Conservation (phyloP, 2,888 invertebrate species). For the Hipparchia sbordonii region DNA sequence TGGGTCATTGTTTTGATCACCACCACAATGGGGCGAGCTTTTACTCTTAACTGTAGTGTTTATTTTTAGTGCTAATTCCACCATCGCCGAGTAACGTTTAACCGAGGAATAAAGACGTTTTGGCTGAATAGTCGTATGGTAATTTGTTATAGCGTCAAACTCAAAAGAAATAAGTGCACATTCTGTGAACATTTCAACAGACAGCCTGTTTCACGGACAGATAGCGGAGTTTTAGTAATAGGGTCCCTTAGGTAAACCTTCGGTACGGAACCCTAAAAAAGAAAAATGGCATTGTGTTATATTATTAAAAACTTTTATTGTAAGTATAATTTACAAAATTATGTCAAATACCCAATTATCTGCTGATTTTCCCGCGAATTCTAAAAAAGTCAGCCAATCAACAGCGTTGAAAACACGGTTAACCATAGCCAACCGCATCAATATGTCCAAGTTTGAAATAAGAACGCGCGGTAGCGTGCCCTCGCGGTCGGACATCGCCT, state of each 20-base stretch:
- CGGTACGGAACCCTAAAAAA: too few species aligned
- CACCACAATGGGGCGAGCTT: slow-evolving; percentile 21
- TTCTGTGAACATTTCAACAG: too few species aligned
- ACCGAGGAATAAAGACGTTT: too few species aligned
- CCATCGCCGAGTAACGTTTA: neutral
- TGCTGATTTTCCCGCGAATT: neutral
- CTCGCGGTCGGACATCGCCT: slow-evolving; percentile 48
- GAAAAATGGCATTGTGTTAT: too few species aligned
- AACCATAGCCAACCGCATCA: slow-evolving; percentile 18
- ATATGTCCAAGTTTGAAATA: slow-evolving; percentile 44
- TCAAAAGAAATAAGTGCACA: too few species aligned
- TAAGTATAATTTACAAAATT: too few species aligned
- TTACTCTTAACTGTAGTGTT: slow-evolving; percentile 20
- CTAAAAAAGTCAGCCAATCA: slow-evolving; percentile 2
- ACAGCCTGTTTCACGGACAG: too few species aligned
- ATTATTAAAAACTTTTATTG: too few species aligned
- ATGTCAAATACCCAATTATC: neutral
- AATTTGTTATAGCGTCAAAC: too few species aligned
- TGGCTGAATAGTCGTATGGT: too few species aligned
- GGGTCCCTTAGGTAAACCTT: too few species aligned
- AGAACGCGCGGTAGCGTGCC: slow-evolving; percentile 55
- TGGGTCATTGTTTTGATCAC: slow-evolving; percentile 32
- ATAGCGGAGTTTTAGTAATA: too few species aligned
- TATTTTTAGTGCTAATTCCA: neutral
- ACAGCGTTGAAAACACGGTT: neutral